These are phyloP conservation scores for Lacerta viridis DNA, from an alignment of 2,797 vertebrate species.

Conservation along the genomic window DNA sequence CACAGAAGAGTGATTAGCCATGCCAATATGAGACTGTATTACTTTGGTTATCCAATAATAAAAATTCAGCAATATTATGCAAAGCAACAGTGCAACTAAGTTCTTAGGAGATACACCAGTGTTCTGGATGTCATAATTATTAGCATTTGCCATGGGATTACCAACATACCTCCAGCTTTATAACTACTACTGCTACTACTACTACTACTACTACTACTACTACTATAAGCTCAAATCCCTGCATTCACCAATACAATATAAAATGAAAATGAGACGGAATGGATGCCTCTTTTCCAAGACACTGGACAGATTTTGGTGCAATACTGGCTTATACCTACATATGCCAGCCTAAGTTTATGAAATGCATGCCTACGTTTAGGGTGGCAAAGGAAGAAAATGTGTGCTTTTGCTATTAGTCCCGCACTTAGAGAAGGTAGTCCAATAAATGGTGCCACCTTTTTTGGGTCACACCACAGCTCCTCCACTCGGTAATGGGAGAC, in stretches of 20 bases:
- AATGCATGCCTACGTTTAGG: too few relatives aligned
- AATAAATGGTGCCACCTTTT: not conserved
- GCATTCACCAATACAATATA: too few relatives aligned
- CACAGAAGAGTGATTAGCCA: constrained; percentile 75
- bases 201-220: too few relatives aligned
- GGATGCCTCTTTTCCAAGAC: too few relatives aligned
- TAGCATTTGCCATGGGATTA: not conserved
- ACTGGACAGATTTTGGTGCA: too few relatives aligned
- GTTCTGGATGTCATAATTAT: not conserved
- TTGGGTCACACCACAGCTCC: not conserved
- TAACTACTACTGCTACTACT: too few relatives aligned
- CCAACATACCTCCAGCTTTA: not conserved
- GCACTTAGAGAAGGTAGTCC: not conserved
- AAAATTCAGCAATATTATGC: constrained; percentile 67
- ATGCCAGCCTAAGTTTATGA: too few relatives aligned
- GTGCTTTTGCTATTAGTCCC: not conserved
- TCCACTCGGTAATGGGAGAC: too few relatives aligned
- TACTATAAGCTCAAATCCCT: too few relatives aligned
- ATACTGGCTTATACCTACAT: not conserved
- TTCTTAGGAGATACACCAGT: not conserved
- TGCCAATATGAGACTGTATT: constrained; percentile 67
- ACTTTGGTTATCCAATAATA: constrained; percentile 71
- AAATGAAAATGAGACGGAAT: too few relatives aligned
- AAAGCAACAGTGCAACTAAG: constrained; percentile 55
- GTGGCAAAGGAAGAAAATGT: not conserved